Evolutionary conservation across 2,797 vertebrate genomes (phyloP), one percentile per base, ranked within the genome.

Genomic region (Mormyrus hasselquistii): DNA sequence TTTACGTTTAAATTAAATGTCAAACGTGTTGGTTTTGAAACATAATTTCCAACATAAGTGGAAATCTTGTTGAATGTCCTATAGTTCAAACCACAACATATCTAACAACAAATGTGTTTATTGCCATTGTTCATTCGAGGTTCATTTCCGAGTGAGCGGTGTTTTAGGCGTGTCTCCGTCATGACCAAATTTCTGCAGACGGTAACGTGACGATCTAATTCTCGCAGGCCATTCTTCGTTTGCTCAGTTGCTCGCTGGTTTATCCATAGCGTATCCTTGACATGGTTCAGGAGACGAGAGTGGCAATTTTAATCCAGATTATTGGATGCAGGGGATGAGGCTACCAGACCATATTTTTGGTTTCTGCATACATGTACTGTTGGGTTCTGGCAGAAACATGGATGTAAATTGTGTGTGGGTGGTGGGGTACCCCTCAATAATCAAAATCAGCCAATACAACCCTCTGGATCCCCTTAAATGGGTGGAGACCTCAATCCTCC

Each of bases 21-120:
- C 38, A 62, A 25, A 14, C 41, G 9, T 25, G 29, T 34, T 57
- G 52, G 47, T 47, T 87, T 76, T 47, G 52, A 76, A 87, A 57
- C 50, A 50, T 25, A 79, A 57, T 89, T 50, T 89, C 50, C 25
- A 38, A 34, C 47, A 65, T 34, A 65, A 34, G 59, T 89, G 29
- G 53, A 57, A 55, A 59, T 83, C 44, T 83, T 8, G 7, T 83
- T 47, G 14, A 2, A 22, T 50, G 47, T 25, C 49, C 14, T 52
- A 44, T 52, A 44, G n/a, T 76, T 52, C 8, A 65, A 87, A 38
- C 86, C 41, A 87, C 41, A 65, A 87, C 16, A 87, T 73, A 87
- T 59, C 4, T n/a, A 38, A n/a, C 55, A 59, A 87, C 34, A 34
- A 87, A 57, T 41, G 52, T 57, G 29, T 57, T 57, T 87, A 87